Conservation (phyloP, 2,113 vertebrate species). For the Octodon degus region DNA sequence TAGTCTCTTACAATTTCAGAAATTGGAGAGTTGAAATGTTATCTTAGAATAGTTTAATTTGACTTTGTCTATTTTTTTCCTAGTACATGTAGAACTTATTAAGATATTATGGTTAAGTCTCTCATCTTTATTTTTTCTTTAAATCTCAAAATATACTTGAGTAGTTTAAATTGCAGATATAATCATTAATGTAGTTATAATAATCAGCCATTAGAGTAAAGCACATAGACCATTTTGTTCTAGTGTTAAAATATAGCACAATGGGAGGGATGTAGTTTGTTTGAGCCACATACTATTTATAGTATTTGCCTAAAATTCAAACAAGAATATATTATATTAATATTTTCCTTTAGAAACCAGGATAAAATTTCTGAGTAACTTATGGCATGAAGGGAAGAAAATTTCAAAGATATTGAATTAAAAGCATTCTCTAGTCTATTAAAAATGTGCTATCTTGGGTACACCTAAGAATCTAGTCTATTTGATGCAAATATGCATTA, state of each 20-base stretch:
- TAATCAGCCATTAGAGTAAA: background rate
- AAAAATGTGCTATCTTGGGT: background rate
- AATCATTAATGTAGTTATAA: background rate
- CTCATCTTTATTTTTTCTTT: background rate
- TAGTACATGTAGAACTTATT: background rate
- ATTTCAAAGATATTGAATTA: slow-evolving; percentile 35
- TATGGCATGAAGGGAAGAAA: background rate
- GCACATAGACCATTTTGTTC: background rate
- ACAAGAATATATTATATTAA: background rate
- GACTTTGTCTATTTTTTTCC: background rate
- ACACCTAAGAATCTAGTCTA: background rate
- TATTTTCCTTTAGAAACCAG: slow-evolving; percentile 20
- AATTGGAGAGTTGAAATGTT: background rate
- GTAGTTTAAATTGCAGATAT: background rate
- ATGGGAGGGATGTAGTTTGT: background rate
- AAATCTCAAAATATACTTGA: background rate
- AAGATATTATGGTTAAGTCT: background rate
- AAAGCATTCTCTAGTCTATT: background rate
- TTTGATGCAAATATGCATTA: background rate
- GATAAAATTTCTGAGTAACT: background rate
- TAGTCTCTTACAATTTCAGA: background rate
- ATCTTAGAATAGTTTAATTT: background rate
- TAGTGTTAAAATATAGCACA: background rate
- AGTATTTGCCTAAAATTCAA: slow-evolving; percentile 31
- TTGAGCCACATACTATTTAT: background rate